These are phyloP conservation scores for Dendropsophus ebraccatus DNA, from an alignment of 2,113 vertebrate genomes.

Conservation along the genomic window DNA sequence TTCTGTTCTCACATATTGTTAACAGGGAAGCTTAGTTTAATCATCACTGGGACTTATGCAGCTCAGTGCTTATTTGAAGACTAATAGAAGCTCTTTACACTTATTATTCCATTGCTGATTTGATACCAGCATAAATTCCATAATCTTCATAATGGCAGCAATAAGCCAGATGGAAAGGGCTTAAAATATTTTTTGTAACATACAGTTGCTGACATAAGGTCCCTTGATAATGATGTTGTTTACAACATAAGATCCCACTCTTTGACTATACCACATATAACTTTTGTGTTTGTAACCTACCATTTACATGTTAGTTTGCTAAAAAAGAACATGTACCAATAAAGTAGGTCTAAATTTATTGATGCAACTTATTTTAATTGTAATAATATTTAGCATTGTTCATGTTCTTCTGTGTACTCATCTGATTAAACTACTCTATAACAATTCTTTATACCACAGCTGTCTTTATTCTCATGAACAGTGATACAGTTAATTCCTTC, in stretches of 20 bases:
- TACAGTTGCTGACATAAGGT: conserved; percentile 53
- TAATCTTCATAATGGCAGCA: conserved; percentile 52
- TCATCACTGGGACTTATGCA: conserved; percentile 57
- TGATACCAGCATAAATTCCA: conserved; percentile 54
- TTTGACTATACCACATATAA: conserved; percentile 12
- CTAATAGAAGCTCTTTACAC: conserved; percentile 58
- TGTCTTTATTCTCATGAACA: too few species aligned
- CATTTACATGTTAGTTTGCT: neutral
- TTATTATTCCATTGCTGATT: conserved; percentile 56
- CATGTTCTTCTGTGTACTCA: too few species aligned
- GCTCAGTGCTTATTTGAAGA: conserved; percentile 59
- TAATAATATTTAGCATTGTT: too few species aligned
- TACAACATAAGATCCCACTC: conserved; percentile 7
- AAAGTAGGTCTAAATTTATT: too few species aligned
- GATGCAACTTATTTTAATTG: too few species aligned
- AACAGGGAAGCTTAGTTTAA: conserved; percentile 58
- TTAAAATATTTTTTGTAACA: conserved; percentile 46
- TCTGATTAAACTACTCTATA: too few species aligned
- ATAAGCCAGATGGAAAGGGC: conserved; percentile 56
- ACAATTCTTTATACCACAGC: too few species aligned
- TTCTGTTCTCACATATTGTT: conserved; percentile 58
- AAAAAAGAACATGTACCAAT: too few species aligned
- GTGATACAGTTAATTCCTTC: too few species aligned
- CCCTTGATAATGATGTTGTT: conserved; percentile 45
- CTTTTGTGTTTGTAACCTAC: neutral